phyloP scores from a whole-genome alignment of 2,888 invertebrate species.

The Cantharis rustica region DNA sequence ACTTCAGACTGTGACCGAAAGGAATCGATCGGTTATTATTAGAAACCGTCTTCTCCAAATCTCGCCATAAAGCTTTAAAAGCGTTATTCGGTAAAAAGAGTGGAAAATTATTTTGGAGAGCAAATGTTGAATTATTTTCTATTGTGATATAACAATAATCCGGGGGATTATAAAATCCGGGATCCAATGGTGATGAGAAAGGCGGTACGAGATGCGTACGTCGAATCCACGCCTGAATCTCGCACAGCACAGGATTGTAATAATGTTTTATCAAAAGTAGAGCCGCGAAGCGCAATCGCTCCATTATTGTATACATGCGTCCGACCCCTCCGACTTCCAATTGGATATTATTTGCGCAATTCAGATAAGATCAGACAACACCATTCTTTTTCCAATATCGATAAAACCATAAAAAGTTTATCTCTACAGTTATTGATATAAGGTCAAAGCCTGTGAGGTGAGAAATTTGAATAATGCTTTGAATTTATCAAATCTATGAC shows the following conservation, averaged over 20 bases:
- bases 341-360: conserved; percentile 18
- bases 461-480: not conserved
- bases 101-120: not conserved
- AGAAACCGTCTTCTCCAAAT: not conserved
- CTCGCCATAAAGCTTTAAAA: not conserved
- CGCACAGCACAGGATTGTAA: conserved; percentile 47
- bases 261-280: conserved; percentile 50
- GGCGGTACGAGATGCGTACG: conserved; percentile 44
- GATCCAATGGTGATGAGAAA: conserved; percentile 47
- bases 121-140: not conserved
- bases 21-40: not conserved
- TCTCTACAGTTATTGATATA: not conserved
- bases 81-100: not conserved
- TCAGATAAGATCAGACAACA: not conserved
- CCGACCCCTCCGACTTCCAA: conserved; percentile 22
- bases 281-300: conserved; percentile 33
- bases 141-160: conserved; percentile 27
- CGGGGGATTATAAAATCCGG: conserved; percentile 28
- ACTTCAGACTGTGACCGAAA: conserved; percentile 29
- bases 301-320: conserved; percentile 13
- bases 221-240: conserved; percentile 44
- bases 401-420: not conserved
- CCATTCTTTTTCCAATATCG: not conserved
- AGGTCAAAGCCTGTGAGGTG: not conserved
- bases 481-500: not conserved